Evolutionary conservation across 2,113 vertebrate species (phyloP), one percentile per base, ranked within the genome.

Genomic region (Sciurus niger): DNA sequence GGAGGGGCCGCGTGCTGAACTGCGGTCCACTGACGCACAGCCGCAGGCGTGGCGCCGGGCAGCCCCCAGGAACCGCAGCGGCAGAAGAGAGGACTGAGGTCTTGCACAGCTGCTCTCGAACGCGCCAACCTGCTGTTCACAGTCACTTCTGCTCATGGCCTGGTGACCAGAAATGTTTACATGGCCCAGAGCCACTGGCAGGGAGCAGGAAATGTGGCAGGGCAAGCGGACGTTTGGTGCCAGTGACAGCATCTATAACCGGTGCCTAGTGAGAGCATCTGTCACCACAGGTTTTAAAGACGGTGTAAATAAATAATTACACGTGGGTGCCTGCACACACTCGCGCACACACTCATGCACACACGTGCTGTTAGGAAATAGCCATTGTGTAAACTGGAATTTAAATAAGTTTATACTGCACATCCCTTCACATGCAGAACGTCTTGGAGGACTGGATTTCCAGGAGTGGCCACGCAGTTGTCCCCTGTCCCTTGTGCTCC

Each of bases 41-140:
- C 46, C 10, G 2, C 14, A 17, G 4, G 0, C 0, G 0, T 16
- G 10, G 48, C 18, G 4, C 13, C 13, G 10, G 22, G 1, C 9
- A n/a, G 14, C 13, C 0, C 13, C 16, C 10, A 6, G 24, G 12
- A 70, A 40, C n/a, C 17, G 0, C 0, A 0, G 77, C 24, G 16
- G 77, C 58, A 48, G 46, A 5, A 46, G 18, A 65, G 11, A 68
- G 40, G 18, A 0, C 13, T 34, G 40, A 40, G 13, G 20, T 0
- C 34, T 30, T 32, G 13, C 11, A 8, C 14, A 18, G 18, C 2
- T 28, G 25, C 37, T 22, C 32, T 3, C 4, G 4, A 17, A 3
- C 0, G 2, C 32, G 6, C 17, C 14, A 65, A 5, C 34, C 40
- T 24, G 14, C 25, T 88, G 2, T 16, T 1, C 46, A 4, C 46